Evolutionary conservation across 2,113 vertebrate genomes (phyloP).

Genomic region (Dermatemys mawii): DNA sequence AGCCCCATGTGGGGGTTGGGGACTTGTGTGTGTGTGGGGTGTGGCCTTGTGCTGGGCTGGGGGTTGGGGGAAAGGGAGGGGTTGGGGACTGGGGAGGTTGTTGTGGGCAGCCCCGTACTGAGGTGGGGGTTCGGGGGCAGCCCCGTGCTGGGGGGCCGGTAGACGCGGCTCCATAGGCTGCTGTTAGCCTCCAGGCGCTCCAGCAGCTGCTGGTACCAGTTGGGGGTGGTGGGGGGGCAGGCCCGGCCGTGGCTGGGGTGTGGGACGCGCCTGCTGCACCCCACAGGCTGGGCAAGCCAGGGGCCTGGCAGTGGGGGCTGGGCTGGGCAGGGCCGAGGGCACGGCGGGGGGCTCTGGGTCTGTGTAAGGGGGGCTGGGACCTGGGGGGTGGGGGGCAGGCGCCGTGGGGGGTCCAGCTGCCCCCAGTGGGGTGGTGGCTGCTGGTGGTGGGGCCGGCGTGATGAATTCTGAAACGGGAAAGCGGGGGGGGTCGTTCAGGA

Average conservation of each 20-base stretch:
- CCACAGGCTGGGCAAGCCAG: neutral
- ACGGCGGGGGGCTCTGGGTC: neutral
- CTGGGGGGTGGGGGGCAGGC: neutral
- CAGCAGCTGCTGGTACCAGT: neutral
- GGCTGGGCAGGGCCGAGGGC: neutral
- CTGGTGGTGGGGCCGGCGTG: rapidly evolving
- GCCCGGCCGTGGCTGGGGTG: slow-evolving; percentile 28
- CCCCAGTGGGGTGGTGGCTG: neutral
- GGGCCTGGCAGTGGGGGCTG: neutral
- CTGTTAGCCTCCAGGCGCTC: neutral
- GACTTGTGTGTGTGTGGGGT: no score
- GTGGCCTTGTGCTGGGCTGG: no score
- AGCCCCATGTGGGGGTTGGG: no score
- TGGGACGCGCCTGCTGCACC: slow-evolving; percentile 47
- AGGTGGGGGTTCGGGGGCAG: no score
- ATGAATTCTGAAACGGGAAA: neutral
- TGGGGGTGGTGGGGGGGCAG: slow-evolving; percentile 11
- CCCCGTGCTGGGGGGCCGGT: neutral
- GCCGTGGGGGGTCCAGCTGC: rapidly evolving
- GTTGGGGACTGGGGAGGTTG: slow-evolving; percentile 8
- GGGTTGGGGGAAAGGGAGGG: neutral
- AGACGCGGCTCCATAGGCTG: neutral
- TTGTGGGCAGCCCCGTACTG: no score
- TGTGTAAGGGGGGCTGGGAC: slow-evolving; percentile 2
- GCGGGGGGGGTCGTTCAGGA: neutral